These are phyloP conservation scores for Sphaerophoria taeniata DNA, from an alignment of 2,888 invertebrate genomes.

Conservation along the genomic window DNA sequence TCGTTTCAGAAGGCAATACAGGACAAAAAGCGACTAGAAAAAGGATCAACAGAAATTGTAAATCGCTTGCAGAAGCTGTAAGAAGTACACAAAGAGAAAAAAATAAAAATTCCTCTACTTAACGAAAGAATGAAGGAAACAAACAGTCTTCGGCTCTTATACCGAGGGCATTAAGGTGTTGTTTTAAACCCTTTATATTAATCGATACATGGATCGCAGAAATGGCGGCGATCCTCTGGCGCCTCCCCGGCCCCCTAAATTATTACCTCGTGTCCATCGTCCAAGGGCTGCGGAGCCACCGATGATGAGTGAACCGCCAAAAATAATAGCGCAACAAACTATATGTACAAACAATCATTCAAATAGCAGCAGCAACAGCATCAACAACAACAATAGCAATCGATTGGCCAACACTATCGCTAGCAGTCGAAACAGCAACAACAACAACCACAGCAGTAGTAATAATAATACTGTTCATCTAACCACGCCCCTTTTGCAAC, in stretches of 20 bases:
- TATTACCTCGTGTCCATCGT: conserved; percentile 88
- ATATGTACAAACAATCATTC: conserved; percentile 68
- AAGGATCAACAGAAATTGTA: background rate
- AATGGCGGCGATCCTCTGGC: conserved; percentile 90
- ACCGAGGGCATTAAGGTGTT: conserved; percentile 83
- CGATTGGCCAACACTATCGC: conserved; percentile 48
- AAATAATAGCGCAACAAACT: conserved; percentile 71
- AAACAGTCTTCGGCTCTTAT: conserved; percentile 86
- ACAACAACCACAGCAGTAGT: conserved; percentile 74
- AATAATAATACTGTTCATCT: conserved; percentile 54
- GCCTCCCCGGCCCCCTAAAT: conserved; percentile 90
- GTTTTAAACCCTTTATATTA: conserved; percentile 75
- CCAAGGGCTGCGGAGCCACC: conserved; percentile 85
- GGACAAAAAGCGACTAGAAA: conserved; percentile 11
- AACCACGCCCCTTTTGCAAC: conserved; percentile 61
- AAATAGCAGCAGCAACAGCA: conserved; percentile 50
- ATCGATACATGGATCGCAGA: conserved; percentile 87
- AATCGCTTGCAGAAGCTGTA: conserved; percentile 10
- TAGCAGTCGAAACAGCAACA: conserved; percentile 70
- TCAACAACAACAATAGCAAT: conserved; percentile 40
- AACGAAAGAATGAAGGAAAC: conserved; percentile 85
- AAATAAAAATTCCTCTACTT: conserved; percentile 31
- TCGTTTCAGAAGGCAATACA: conserved; percentile 85
- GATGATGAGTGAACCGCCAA: conserved; percentile 83
- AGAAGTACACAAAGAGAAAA: conserved; percentile 15